Conservation (phyloP, 2,888 invertebrate species). For the Lycaena phlaeas region DNA sequence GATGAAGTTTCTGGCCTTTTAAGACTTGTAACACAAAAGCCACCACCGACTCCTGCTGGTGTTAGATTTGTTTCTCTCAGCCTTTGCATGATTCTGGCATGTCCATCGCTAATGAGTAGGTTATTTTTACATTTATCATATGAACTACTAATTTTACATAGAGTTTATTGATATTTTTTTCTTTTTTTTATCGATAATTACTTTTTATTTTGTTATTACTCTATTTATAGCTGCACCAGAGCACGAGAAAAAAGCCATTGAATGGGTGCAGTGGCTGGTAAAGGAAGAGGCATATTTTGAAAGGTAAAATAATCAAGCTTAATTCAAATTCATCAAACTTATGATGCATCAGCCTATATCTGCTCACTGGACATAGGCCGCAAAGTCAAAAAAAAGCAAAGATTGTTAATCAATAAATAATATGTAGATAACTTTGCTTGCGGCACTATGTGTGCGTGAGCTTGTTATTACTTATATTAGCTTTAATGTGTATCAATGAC, state of each 20-base stretch:
- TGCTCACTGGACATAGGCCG: too few relatives aligned
- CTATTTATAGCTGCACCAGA: conserved; percentile 72
- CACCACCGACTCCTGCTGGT: conserved; percentile 91
- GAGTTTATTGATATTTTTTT: neutral
- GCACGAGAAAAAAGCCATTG: conserved; percentile 89
- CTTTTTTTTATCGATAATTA: neutral
- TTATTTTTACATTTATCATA: conserved; percentile 23
- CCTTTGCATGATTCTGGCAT: conserved; percentile 94
- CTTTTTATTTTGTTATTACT: neutral
- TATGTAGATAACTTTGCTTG: too few relatives aligned
- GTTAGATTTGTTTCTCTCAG: conserved; percentile 94
- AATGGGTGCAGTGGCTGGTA: conserved; percentile 96
- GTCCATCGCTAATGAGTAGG: conserved; percentile 85
- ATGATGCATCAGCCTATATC: too few relatives aligned
- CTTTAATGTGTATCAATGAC: too few relatives aligned
- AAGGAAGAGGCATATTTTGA: conserved; percentile 92
- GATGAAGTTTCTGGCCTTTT: conserved; percentile 91
- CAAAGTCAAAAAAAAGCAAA: too few relatives aligned
- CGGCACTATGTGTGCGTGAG: too few relatives aligned
- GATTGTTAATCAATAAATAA: too few relatives aligned
- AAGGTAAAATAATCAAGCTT: conserved; percentile 51
- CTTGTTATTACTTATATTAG: too few relatives aligned
- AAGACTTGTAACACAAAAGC: conserved; percentile 89
- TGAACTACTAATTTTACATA: conserved; percentile 4
- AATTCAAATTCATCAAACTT: too few relatives aligned